Evolutionary conservation across 2,113 vertebrate species (phyloP), one percentile per base, ranked within the genome.

Genomic region (Uria lomvia): DNA sequence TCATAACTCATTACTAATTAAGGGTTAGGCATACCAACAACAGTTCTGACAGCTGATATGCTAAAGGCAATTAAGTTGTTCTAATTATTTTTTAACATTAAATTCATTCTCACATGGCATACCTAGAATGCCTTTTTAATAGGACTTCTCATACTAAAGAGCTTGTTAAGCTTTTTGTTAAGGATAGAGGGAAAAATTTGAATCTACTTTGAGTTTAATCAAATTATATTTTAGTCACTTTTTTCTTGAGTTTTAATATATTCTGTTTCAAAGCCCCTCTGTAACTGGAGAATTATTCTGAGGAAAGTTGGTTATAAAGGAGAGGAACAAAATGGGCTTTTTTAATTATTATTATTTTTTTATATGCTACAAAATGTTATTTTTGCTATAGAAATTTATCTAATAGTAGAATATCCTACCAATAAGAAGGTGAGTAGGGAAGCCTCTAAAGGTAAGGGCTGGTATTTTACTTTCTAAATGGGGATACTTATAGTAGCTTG

Each of bases 1-100:
- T 72, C 92, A 86, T 47, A 94, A 83, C 8, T 86, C 40, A 49
- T 86, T 93, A 84, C 53, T 97, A 96, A 96, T 94, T 96, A 95
- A 94, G 52, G 67, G 43, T 88, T 95, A 92, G 78, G 81, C 56
- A 79, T 63, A 85, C 22, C 29, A 87, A 72, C 38, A 96, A 84
- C 56, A 77, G 11, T 66, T 95, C 43, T 94, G 94, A 92, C 80
- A 96, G 26, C 9, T 95, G 74, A 96, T 58, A 93, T 43, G 52
- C 13, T 27, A 58, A 85, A 87, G 15, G n/a, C 75, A 97, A 90
- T 93, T 91, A 80, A 91, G 47, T 81, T 84, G 24, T 88, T 75
- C 76, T 94, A 88, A 84, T 81, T 22, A 76, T 73, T 65, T 84
- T 86, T 92, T 63, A 83, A 42, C 40, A 67, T 93, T 86, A 94